Percentiles rank a stretch among this genome's conserved stretches.
Evolutionary conservation across 1,140 invertebrate species (phyloP).

Genomic region (Drosophila ercepeae): DNA sequence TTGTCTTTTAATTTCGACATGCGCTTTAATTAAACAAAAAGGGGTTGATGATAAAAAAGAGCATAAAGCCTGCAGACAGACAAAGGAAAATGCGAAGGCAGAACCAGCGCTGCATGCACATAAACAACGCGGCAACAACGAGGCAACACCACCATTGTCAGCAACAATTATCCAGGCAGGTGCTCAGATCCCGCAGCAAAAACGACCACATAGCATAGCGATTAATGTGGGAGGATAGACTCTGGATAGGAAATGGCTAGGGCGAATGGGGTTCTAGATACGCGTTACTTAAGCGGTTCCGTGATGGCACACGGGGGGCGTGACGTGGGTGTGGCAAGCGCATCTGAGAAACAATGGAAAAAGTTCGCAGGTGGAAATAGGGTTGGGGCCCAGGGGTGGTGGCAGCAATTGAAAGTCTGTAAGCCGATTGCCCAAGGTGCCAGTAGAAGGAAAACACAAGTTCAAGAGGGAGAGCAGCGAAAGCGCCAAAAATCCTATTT

Average conservation of each 20-base stretch:
- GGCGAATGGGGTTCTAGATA: constrained; percentile 26
- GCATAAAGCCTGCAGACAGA: constrained; percentile 32
- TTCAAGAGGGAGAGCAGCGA: constrained; percentile 11
- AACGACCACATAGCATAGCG: constrained; percentile 9
- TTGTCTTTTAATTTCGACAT: constrained; percentile 37
- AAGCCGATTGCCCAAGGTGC: constrained; percentile 44
- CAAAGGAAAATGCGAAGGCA: constrained; percentile 37
- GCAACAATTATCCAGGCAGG: constrained; percentile 52
- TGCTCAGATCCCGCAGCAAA: constrained; percentile 47
- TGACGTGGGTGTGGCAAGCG: constrained; percentile 3
- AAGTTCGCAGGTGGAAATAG: constrained; percentile 10
- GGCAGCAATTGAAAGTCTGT: constrained; percentile 44
- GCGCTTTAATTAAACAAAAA: constrained; percentile 55
- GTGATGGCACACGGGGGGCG: background rate
- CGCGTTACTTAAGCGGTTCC: constrained; percentile 42
- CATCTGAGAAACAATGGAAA: constrained; percentile 31
- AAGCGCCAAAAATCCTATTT: constrained; percentile 36
- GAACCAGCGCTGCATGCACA: constrained; percentile 25
- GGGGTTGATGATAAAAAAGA: constrained; percentile 35
- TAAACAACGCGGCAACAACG: constrained; percentile 39
- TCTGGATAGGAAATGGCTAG: too few species aligned
- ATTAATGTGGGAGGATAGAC: constrained; percentile 40
- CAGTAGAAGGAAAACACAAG: constrained; percentile 15
- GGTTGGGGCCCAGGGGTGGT: background rate
- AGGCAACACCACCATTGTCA: constrained; percentile 44